Evolutionary conservation across 2,113 vertebrate genomes (phyloP).

Genomic region (Pelodiscus sinensis): DNA sequence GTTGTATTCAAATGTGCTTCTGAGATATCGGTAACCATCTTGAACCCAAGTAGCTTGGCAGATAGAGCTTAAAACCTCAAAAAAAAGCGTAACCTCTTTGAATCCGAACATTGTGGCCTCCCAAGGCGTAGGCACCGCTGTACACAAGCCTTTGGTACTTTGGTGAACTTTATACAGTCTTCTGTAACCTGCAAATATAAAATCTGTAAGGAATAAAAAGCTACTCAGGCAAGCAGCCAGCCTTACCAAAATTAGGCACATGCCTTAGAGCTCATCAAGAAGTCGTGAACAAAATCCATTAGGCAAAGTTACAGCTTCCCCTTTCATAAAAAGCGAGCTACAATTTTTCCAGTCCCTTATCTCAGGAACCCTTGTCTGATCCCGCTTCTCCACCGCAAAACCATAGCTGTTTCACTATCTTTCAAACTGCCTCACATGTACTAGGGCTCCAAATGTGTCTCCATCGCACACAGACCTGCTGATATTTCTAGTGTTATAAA

Average conservation of each 20-base stretch:
- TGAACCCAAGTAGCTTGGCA: conserved; percentile 28
- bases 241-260: background rate
- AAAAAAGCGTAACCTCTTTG: conserved; percentile 59
- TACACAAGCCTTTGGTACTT: conserved; percentile 18
- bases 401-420: background rate
- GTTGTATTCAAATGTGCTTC: background rate
- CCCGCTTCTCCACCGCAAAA: background rate
- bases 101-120: conserved; percentile 54
- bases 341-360: background rate
- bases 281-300: background rate
- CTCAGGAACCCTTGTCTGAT: background rate
- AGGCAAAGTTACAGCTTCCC: background rate
- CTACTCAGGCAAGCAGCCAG: background rate
- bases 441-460: background rate
- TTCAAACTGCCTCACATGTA: background rate
- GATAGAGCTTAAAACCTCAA: conserved; percentile 46
- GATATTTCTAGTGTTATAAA: background rate
- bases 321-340: background rate
- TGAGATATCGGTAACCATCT: background rate
- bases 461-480: background rate
- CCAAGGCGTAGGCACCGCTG: background rate
- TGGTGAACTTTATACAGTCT: conserved; percentile 17
- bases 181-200: conserved; percentile 19
- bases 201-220: conserved; percentile 45
- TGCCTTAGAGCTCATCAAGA: background rate